Evolutionary conservation across 2,113 vertebrate genomes (phyloP).

Genomic region (Phalacrocorax aristotelis): DNA sequence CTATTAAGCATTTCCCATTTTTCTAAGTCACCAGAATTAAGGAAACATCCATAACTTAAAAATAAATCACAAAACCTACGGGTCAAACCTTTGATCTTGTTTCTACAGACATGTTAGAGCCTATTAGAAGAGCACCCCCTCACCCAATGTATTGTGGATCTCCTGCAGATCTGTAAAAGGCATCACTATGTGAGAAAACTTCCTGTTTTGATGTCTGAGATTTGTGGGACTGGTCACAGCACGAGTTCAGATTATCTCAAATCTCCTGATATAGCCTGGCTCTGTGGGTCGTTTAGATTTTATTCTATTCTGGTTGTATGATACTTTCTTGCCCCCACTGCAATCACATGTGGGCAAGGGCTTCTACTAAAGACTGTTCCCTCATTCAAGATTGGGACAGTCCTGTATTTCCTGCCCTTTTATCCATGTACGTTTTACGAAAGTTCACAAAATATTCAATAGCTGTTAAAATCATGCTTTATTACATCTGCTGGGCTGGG

Average conservation of each 20-base stretch:
- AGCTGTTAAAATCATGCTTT: not conserved
- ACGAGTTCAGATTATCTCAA: not conserved
- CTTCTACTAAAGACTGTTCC: not conserved
- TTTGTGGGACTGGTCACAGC: not conserved
- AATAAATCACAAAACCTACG: not conserved
- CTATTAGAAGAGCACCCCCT: not conserved
- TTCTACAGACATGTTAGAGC: not conserved
- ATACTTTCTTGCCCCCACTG: not conserved
- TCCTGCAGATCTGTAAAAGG: not conserved
- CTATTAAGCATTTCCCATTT: not conserved
- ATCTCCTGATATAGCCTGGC: not conserved
- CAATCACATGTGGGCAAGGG: not conserved
- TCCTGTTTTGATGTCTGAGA: not conserved
- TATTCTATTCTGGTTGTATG: not conserved
- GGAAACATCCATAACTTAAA: not conserved
- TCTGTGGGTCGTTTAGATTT: not conserved
- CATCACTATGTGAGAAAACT: not conserved
- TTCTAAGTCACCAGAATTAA: not conserved
- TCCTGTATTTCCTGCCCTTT: not conserved
- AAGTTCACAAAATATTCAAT: conserved; percentile 14
- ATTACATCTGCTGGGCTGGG: not conserved
- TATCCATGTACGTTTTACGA: not conserved
- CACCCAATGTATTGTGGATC: not conserved
- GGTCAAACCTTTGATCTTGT: not conserved
- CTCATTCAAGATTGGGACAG: not conserved